A percentile compares a stretch with the other conserved stretches of the same genome.
These are phyloP conservation scores for Piaya cayana DNA, from an alignment of 2,113 vertebrate species.

Conservation along the genomic window DNA sequence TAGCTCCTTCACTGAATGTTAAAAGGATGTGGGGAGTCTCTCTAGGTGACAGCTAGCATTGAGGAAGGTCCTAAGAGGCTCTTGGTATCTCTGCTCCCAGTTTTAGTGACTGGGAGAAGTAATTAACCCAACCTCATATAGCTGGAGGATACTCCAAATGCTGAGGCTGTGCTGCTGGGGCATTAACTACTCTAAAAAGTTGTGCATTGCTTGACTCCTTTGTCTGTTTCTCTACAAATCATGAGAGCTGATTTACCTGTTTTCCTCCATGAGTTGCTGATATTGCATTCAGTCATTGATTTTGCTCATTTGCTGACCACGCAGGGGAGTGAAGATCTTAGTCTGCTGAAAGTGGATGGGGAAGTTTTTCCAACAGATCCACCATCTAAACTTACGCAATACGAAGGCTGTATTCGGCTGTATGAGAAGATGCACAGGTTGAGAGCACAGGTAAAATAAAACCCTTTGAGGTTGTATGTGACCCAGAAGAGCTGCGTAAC, in stretches of 20 bases:
- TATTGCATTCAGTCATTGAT: neutral
- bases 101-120: neutral
- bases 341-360: neutral
- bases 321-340: conserved; percentile 1
- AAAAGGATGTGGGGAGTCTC: neutral
- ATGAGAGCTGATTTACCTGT: neutral
- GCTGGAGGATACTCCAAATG: neutral
- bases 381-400: conserved; percentile 79
- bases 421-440: conserved; percentile 81
- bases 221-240: neutral
- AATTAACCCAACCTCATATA: neutral
- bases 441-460: conserved; percentile 79
- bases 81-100: neutral
- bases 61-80: neutral
- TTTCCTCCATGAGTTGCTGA: neutral
- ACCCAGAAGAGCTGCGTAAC: neutral
- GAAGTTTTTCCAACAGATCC: conserved; percentile 53
- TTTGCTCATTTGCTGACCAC: neutral
- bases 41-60: neutral
- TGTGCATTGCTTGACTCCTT: neutral
- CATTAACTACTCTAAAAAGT: neutral
- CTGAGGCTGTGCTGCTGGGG: neutral
- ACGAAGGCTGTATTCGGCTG: conserved; percentile 84
- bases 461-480: neutral
- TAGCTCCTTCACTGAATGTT: neutral